Percentiles rank a stretch among this genome's conserved stretches.
These are phyloP conservation scores for Augiades crinisus DNA, from an alignment of 2,888 invertebrate species.

Conservation along the genomic window DNA sequence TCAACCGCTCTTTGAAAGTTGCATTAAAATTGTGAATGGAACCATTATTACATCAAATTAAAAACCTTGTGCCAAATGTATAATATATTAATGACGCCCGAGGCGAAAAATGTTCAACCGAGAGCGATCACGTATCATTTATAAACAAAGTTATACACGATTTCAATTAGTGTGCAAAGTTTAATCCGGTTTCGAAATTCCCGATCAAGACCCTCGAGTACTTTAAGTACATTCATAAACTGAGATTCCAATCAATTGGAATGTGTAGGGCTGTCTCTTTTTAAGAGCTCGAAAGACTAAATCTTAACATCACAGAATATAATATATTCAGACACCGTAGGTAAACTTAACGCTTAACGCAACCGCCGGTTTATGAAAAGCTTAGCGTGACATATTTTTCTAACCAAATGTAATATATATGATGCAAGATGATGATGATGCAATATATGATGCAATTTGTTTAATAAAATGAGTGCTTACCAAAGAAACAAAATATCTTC, in stretches of 20 bases:
- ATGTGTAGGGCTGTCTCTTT: conserved; percentile 1
- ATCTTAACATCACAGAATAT: too few species aligned
- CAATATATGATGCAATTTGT: too few species aligned
- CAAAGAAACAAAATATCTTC: too few species aligned
- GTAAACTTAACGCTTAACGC: too few species aligned
- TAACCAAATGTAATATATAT: too few species aligned
- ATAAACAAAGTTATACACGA: conserved; percentile 16
- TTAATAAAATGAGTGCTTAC: too few species aligned
- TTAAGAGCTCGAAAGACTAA: too few species aligned
- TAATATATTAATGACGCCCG: conserved; percentile 4
- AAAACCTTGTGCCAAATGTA: conserved; percentile 19
- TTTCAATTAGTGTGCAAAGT: conserved; percentile 15
- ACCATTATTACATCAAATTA: conserved; percentile 12
- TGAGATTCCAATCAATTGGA: conserved; percentile 12
- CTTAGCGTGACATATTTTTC: too few species aligned
- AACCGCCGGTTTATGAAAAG: too few species aligned
- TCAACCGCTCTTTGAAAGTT: conserved; percentile 5
- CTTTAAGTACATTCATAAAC: conserved; percentile 17
- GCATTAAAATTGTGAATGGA: conserved; percentile 22
- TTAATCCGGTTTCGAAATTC: conserved; percentile 23
- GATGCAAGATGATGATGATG: too few species aligned
- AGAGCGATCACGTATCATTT: conserved; percentile 12
- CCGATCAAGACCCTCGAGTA: not conserved
- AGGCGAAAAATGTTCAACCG: conserved; percentile 1
- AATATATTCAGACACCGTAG: too few species aligned